phyloP scores from a whole-genome alignment of 2,888 invertebrate genomes.

The Hirtodrosophila trivittata region DNA sequence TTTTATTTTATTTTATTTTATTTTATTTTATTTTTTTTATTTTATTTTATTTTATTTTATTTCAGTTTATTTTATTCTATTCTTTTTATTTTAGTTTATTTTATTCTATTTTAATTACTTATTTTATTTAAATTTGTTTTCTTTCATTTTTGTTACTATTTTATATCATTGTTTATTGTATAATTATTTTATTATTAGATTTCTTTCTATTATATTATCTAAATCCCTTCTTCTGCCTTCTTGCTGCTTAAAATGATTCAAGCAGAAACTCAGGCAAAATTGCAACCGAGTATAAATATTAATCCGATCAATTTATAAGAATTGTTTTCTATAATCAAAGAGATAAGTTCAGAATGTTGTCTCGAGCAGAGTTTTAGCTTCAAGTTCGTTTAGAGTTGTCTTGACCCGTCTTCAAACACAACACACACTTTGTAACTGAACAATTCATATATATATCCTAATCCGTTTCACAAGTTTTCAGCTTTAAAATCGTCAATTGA shows the following conservation, averaged over 20 bases:
- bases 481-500: slow-evolving; percentile 44
- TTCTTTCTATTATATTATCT: neutral
- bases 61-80: no score
- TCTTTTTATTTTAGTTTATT: no score
- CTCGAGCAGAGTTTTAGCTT: slow-evolving; percentile 5
- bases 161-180: no score
- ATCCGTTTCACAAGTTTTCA: slow-evolving; percentile 20
- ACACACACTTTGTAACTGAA: neutral
- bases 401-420: neutral
- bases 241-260: slow-evolving; percentile 56
- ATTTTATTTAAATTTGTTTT: no score
- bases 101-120: no score
- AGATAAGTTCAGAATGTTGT: neutral
- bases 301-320: slow-evolving; percentile 36
- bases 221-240: neutral
- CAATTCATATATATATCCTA: neutral
- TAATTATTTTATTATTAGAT: no score
- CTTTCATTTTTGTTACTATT: no score
- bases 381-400: slow-evolving; percentile 9
- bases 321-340: neutral
- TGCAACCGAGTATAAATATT: slow-evolving; percentile 46
- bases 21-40: no score
- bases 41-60: no score
- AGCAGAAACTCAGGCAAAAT: slow-evolving; percentile 1
- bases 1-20: no score